These are phyloP conservation scores for Laticauda laticaudata DNA, from an alignment of 2,113 vertebrate species.

Conservation along the genomic window DNA sequence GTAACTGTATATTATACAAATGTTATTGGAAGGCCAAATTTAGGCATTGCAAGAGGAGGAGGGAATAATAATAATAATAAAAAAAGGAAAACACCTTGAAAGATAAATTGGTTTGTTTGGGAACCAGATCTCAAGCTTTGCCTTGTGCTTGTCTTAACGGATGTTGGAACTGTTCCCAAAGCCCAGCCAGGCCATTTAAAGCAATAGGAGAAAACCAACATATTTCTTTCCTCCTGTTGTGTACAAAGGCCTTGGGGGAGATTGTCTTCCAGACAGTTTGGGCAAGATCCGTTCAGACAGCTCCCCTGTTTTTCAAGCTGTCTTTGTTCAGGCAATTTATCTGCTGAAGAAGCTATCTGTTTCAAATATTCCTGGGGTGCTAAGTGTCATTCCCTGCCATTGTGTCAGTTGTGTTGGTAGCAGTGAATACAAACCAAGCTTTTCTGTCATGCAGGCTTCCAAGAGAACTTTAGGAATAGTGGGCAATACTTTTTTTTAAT, in stretches of 20 bases:
- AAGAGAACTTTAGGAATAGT: not conserved
- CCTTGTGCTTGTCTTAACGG: conserved; percentile 27
- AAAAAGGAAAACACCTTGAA: conserved; percentile 52
- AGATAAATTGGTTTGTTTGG: conserved; percentile 62
- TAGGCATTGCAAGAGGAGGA: conserved; percentile 62
- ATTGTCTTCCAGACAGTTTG: conserved; percentile 36
- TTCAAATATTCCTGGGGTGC: not conserved
- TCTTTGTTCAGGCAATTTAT: not conserved
- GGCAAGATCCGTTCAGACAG: conserved; percentile 27
- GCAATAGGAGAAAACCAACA: conserved; percentile 23
- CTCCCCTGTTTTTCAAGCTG: not conserved
- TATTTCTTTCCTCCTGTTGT: conserved; percentile 29
- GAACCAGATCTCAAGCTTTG: conserved; percentile 45
- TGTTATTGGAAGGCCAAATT: conserved; percentile 67
- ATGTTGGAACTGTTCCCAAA: conserved; percentile 33
- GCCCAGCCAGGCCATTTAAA: conserved; percentile 41
- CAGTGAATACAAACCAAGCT: not conserved
- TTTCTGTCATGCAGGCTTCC: not conserved
- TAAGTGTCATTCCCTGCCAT: not conserved
- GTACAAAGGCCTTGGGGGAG: conserved; percentile 30
- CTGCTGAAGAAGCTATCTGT: not conserved
- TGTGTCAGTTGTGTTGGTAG: not conserved
- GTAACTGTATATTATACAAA: conserved; percentile 68
- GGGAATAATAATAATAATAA: not conserved
- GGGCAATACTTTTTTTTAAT: not conserved